Evolutionary conservation across 2,113 vertebrate genomes (phyloP).

Genomic region (human (Homo sapiens)): DNA sequence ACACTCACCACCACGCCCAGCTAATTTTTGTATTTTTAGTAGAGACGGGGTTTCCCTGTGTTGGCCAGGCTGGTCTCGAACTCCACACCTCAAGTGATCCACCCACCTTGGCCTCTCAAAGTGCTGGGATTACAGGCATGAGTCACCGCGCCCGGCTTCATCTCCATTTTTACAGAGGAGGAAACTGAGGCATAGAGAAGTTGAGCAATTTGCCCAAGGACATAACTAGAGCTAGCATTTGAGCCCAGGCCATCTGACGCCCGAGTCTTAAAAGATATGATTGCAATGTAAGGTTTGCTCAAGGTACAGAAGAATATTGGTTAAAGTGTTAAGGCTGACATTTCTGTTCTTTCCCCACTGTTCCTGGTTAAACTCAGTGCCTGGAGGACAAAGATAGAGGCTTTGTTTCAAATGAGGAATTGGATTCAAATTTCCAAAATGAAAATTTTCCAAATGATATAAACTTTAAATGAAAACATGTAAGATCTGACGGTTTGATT

Average conservation of each 20-base stretch:
- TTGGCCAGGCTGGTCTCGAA: too few species aligned
- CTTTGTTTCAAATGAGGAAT: constrained; percentile 47
- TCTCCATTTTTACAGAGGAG: constrained; percentile 27
- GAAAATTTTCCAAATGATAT: constrained; percentile 65
- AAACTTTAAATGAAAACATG: constrained; percentile 65
- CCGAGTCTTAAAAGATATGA: background rate
- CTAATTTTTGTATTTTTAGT: too few species aligned
- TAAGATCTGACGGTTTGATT: constrained; percentile 54
- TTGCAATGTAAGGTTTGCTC: background rate
- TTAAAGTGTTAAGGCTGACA: background rate
- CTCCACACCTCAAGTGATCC: too few species aligned
- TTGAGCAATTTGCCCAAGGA: background rate
- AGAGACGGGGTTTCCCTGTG: too few species aligned
- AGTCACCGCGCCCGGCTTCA: too few species aligned
- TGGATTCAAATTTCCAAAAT: constrained; percentile 54
- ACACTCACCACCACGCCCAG: too few species aligned
- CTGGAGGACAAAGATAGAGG: constrained; percentile 14
- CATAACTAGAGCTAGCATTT: constrained; percentile 23
- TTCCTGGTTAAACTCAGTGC: constrained; percentile 45
- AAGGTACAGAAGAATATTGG: background rate
- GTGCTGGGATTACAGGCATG: too few species aligned
- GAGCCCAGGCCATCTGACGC: background rate
- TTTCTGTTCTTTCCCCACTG: constrained; percentile 50
- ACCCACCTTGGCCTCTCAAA: too few species aligned
- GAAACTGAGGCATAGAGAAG: constrained; percentile 14